Conservation (phyloP, 2,888 invertebrate species). For the Amblyjoppa fuscipennis region DNA sequence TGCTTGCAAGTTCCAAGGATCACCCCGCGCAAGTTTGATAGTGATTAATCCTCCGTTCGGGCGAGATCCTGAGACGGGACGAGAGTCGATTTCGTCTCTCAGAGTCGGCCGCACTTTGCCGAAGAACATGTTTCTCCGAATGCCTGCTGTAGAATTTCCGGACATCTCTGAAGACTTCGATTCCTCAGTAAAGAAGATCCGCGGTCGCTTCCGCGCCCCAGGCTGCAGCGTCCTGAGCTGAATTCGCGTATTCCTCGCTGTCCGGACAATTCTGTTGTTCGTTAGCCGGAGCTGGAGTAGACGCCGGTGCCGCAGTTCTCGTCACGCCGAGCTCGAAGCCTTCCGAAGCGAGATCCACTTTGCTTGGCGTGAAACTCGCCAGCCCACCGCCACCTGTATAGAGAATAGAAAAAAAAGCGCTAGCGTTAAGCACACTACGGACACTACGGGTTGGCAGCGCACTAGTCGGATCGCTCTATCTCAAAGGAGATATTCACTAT, state of each 20-base stretch:
- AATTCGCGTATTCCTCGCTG: conserved; percentile 84
- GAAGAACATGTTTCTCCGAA: conserved; percentile 21
- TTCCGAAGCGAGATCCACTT: conserved; percentile 88
- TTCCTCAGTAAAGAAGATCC: conserved; percentile 84
- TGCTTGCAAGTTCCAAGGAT: conserved; percentile 52
- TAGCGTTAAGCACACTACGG: conserved; percentile 68
- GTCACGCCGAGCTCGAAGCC: conserved; percentile 93
- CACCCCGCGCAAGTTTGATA: conserved; percentile 43
- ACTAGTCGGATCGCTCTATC: conserved; percentile 25
- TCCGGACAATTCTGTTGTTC: conserved; percentile 69
- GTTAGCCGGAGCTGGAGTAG: conserved; percentile 73
- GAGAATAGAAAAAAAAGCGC: conserved; percentile 61
- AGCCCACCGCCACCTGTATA: conserved; percentile 85
- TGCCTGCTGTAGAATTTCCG: conserved; percentile 6
- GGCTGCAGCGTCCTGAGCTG: conserved; percentile 84
- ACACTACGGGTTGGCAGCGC: conserved; percentile 42
- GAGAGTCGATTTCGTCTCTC: conserved; percentile 4
- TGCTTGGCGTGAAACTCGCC: conserved; percentile 94
- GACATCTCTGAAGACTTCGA: background rate
- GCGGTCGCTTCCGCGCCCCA: conserved; percentile 85
- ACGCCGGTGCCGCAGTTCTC: conserved; percentile 85
- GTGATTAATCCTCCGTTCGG: conserved; percentile 11
- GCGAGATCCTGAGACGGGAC: background rate
- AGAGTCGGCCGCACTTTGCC: background rate
- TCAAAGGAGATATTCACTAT: conserved; percentile 4